Evolutionary conservation across 2,113 vertebrate genomes (phyloP), one percentile per base, ranked within the genome.

Genomic region (Trachemys scripta): DNA sequence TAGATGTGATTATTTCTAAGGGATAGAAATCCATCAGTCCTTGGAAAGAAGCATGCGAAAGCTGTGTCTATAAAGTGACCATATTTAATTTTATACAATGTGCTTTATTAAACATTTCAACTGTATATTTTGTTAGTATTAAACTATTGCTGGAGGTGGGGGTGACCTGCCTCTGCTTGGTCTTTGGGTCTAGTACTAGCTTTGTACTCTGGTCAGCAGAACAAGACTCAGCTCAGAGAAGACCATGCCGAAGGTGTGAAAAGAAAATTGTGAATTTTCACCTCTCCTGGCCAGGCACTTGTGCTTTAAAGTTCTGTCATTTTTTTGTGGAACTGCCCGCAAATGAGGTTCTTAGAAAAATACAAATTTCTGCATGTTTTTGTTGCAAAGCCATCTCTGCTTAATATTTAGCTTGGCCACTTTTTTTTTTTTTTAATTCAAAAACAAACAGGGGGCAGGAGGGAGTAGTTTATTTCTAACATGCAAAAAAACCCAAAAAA

Each of bases 151-250:
- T 9, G 50, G 76, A 10, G 89, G 59, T 35, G 72, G 4, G 20
- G 22, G 35, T 25, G 84, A 45, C 92, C 90, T 94, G 95, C 96
- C 94, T 93, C 93, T 95, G 90, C 93, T 29, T 87, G 20, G 2
- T 4, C 7, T n/a, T 1, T 0, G 45, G 42, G 10, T 12, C 79
- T 19, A 3, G 0, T 27, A 4, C 85, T 27, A 72, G 2, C 51
- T 14, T 54, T 8, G 75, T 0, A 12, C 6, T 87, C 0, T 45
- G 8, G n/a, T n/a, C 3, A 0, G 24, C 85, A 0, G 9, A 10
- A 20, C 7, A n/a, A 69, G 35, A 35, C 17, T n/a, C 17, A n/a
- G 31, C 35, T 0, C 31, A 47, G 87, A 42, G 31, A 45, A 25
- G 29, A 31, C 53, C 24, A 14, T 4, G 12, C 53, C 57, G 72